Conservation (phyloP, 2,113 vertebrate genomes). For the Lutjanus erythropterus region DNA sequence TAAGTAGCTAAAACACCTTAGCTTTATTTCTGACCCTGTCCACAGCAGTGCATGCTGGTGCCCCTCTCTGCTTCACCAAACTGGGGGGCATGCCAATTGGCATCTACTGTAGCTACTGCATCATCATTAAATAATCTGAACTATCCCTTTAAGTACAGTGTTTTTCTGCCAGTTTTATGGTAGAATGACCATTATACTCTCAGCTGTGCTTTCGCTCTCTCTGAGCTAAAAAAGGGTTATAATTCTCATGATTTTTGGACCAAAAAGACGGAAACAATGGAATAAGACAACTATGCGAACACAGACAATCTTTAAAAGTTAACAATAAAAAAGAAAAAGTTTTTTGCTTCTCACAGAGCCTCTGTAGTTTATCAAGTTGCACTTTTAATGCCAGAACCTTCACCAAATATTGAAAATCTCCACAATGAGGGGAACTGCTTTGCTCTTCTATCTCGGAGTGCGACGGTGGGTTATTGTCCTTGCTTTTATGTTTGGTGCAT, state of each 20-base stretch:
- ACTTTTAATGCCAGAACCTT: slow-evolving; percentile 17
- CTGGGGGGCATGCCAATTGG: too few relatives aligned
- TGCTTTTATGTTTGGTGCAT: slow-evolving; percentile 25
- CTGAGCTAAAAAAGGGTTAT: neutral
- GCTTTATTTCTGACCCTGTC: too few relatives aligned
- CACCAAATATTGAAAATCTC: slow-evolving; percentile 27
- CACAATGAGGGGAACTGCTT: slow-evolving; percentile 1
- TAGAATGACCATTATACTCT: neutral
- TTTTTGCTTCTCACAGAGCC: neutral
- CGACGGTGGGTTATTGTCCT: slow-evolving; percentile 3
- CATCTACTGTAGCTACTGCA: too few relatives aligned
- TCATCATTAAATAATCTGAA: too few relatives aligned
- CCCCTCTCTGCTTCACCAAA: too few relatives aligned
- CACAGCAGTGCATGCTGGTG: too few relatives aligned
- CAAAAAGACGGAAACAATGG: neutral
- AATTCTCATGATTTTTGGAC: neutral
- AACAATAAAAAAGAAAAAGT: neutral
- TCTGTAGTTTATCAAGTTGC: slow-evolving; percentile 7
- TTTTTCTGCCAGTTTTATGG: neutral
- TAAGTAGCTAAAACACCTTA: too few relatives aligned
- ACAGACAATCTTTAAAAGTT: neutral
- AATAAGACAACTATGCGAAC: neutral
- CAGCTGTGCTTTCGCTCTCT: neutral
- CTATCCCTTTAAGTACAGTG: neutral
- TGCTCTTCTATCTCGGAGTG: slow-evolving; percentile 1